Evolutionary conservation across 2,888 invertebrate genomes (phyloP), one percentile per base, ranked within the genome.

Genomic region (Drosophila koepferae): DNA sequence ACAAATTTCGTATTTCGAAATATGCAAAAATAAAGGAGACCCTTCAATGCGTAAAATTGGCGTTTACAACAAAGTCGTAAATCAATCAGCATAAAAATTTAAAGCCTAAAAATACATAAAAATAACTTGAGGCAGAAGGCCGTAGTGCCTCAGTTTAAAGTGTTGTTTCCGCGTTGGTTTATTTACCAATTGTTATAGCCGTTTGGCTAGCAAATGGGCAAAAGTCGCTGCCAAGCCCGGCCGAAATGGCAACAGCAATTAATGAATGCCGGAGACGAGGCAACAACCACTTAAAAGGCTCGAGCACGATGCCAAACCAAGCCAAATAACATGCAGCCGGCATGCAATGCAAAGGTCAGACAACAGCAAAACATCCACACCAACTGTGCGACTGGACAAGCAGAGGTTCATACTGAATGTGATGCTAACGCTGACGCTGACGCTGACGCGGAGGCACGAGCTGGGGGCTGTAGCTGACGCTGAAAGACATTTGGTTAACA

Each of bases 171-270:
- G 74, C 70, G 66, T 77, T 66, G 44, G 49, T 23, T 69, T 66
- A 72, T 61, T 64, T 59, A 59, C 59, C 63, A 77, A 68, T 72
- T 72, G 67, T 72, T 78, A 51, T 65, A 40, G 63, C 49, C 61
- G 69, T 63, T 73, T 66, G 28, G 58, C 51, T 20, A 59, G 54
- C 53, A 66, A 65, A 81, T 74, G 74, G 80, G 76, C 74, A 68
- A 72, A 74, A 69, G 72, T 64, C 66, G 62, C 12, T 58, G 72
- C 59, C 79, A 74, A 63, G 63, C 75, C 75, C 60, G 67, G 66
- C 63, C 64, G 54, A 86, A 86, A 86, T 80, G 82, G 81, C 84
- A 87, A 79, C 61, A 81, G 82, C 86, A 84, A 84, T 84, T 84
- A 84, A 83, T 77, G 80, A 72, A 77, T 80, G 69, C 81, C 68